These are phyloP conservation scores for Xenops minutus DNA, from an alignment of 2,797 vertebrate genomes.

Conservation along the genomic window DNA sequence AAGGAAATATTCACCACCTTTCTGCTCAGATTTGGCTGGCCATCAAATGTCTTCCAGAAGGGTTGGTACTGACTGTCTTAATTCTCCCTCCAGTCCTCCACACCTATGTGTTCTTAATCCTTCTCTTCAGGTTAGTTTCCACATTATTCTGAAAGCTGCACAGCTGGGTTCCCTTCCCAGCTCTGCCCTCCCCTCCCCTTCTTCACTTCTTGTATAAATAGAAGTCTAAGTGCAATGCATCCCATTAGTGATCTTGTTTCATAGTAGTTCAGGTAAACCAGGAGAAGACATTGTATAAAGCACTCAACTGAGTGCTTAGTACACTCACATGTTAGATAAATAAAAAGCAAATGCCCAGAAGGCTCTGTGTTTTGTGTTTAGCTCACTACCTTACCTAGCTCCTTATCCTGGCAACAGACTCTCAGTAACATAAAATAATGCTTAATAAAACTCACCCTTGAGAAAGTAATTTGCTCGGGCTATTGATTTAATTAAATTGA, in stretches of 20 bases:
- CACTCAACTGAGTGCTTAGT: not conserved
- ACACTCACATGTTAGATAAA: not conserved
- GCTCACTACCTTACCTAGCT: not conserved
- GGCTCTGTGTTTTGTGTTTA: not conserved
- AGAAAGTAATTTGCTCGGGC: conserved; percentile 70
- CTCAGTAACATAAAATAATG: conserved; percentile 50
- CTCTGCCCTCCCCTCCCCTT: not conserved
- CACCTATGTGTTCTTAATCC: not conserved
- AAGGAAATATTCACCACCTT: not conserved
- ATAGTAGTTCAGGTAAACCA: not conserved
- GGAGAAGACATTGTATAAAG: not conserved
- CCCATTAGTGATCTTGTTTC: not conserved
- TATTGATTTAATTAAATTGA: conserved; percentile 73
- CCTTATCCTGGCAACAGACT: conserved; percentile 23
- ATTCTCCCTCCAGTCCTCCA: not conserved
- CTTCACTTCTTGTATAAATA: not conserved
- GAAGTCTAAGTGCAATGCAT: not conserved
- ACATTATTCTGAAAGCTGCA: not conserved
- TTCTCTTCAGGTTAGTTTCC: not conserved
- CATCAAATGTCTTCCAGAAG: not conserved
- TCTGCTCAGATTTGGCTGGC: not conserved
- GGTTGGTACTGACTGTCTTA: not conserved
- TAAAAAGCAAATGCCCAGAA: not conserved
- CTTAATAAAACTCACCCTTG: conserved; percentile 69
- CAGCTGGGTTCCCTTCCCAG: not conserved